Evolutionary conservation across 2,888 invertebrate genomes (phyloP).

Genomic region (Neocrepidodera transversa): DNA sequence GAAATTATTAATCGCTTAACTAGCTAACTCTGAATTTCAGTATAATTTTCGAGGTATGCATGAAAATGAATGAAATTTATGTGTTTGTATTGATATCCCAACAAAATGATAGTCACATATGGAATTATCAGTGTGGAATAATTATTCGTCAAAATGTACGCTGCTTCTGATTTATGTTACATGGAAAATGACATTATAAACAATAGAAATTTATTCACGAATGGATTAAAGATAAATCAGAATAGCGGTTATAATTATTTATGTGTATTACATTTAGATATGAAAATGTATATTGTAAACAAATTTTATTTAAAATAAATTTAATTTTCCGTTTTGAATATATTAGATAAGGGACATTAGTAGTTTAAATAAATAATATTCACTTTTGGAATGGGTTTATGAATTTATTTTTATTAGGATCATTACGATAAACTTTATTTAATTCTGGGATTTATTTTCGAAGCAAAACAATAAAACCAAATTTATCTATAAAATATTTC

Average conservation of each 20-base stretch:
- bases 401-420: too few species aligned
- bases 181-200: slow-evolving; percentile 20
- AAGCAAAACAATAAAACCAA: too few species aligned
- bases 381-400: too few species aligned
- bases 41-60: not conserved
- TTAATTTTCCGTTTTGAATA: not conserved
- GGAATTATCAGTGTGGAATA: slow-evolving; percentile 11
- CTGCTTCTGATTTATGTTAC: slow-evolving; percentile 15
- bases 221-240: slow-evolving; percentile 18
- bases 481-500: too few species aligned
- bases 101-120: not conserved
- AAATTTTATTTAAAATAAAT: not conserved
- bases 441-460: too few species aligned
- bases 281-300: not conserved
- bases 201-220: slow-evolving; percentile 17
- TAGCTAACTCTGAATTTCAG: not conserved
- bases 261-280: slow-evolving; percentile 4
- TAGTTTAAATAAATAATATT: too few species aligned
- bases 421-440: too few species aligned
- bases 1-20: too few species aligned
- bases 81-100: not conserved
- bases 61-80: not conserved
- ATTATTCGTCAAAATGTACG: slow-evolving; percentile 3
- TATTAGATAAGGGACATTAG: not conserved
- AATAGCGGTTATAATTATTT: slow-evolving; percentile 3